Percentiles rank a stretch among this genome's conserved stretches.
These are phyloP conservation scores for Hydropsyche betteni DNA, from an alignment of 2,888 invertebrate species.

Conservation along the genomic window DNA sequence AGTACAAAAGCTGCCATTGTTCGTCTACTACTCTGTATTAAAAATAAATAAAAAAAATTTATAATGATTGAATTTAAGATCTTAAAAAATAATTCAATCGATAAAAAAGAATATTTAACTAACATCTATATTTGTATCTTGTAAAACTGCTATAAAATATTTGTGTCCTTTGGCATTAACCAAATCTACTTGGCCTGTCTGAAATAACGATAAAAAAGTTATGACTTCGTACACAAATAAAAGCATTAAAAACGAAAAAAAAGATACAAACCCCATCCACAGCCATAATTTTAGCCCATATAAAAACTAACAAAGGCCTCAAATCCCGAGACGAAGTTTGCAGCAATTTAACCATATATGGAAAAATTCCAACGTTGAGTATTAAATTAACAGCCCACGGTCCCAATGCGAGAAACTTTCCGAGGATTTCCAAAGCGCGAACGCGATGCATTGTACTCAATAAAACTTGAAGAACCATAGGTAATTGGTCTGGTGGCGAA, in stretches of 20 bases:
- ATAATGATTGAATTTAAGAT: slow-evolving; percentile 29
- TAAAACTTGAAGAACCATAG: slow-evolving; percentile 93
- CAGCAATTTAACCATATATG: slow-evolving; percentile 95
- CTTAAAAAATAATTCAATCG: slow-evolving; percentile 22
- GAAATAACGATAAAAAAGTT: slow-evolving; percentile 55
- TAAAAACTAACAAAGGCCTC: slow-evolving; percentile 92
- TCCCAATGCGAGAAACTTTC: slow-evolving; percentile 93
- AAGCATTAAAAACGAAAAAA: slow-evolving; percentile 8
- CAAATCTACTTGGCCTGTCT: slow-evolving; percentile 94
- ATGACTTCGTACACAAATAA: neutral
- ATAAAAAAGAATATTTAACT: slow-evolving; percentile 57
- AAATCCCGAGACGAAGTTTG: slow-evolving; percentile 95
- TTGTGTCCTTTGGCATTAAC: slow-evolving; percentile 94
- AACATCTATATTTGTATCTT: slow-evolving; percentile 85
- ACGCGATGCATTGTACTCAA: slow-evolving; percentile 82
- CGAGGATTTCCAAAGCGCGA: slow-evolving; percentile 92
- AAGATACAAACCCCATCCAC: slow-evolving; percentile 83
- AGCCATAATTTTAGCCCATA: slow-evolving; percentile 98
- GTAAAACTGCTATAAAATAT: slow-evolving; percentile 92
- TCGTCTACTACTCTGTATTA: slow-evolving; percentile 78
- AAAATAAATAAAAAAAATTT: slow-evolving; percentile 1
- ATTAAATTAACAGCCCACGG: slow-evolving; percentile 96
- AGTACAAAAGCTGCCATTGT: slow-evolving; percentile 95
- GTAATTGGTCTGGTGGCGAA: slow-evolving; percentile 94
- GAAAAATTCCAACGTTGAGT: slow-evolving; percentile 97